phyloP scores from a whole-genome alignment of 2,888 invertebrate species.

The Lochmaea crataegi region DNA sequence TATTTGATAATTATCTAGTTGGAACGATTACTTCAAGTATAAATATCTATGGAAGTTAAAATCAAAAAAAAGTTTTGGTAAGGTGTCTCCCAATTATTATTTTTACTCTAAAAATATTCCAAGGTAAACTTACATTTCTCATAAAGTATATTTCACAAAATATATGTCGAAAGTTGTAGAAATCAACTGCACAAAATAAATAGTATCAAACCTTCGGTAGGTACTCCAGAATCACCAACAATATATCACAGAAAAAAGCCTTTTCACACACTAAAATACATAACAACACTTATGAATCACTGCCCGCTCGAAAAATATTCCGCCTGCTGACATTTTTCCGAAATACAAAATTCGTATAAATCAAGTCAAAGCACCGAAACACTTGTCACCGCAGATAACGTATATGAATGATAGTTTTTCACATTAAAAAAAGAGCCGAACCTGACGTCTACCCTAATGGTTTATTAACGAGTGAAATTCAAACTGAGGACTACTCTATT shows the following conservation, averaged over 20 bases:
- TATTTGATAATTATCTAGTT: too few relatives aligned
- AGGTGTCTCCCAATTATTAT: too few relatives aligned
- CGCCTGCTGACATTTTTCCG: slow-evolving; percentile 27
- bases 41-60: too few relatives aligned
- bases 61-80: too few relatives aligned
- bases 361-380: slow-evolving; percentile 34
- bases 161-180: neutral
- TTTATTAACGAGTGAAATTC: slow-evolving; percentile 34
- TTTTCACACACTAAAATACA: slow-evolving; percentile 36
- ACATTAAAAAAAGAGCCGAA: slow-evolving; percentile 30
- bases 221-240: slow-evolving; percentile 14
- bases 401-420: slow-evolving; percentile 35
- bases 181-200: neutral
- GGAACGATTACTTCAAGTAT: too few relatives aligned
- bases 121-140: neutral
- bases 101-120: neutral
- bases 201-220: neutral
- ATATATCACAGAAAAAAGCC: slow-evolving; percentile 20
- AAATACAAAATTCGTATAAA: slow-evolving; percentile 34
- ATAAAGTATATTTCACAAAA: neutral
- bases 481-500: slow-evolving; percentile 6
- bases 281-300: slow-evolving; percentile 37
- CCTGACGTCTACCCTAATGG: slow-evolving; percentile 36
- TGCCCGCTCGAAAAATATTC: slow-evolving; percentile 36
- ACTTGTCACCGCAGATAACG: slow-evolving; percentile 38